These are phyloP conservation scores for Micronisus gabar DNA, from an alignment of 2,113 vertebrate species.

Conservation along the genomic window DNA sequence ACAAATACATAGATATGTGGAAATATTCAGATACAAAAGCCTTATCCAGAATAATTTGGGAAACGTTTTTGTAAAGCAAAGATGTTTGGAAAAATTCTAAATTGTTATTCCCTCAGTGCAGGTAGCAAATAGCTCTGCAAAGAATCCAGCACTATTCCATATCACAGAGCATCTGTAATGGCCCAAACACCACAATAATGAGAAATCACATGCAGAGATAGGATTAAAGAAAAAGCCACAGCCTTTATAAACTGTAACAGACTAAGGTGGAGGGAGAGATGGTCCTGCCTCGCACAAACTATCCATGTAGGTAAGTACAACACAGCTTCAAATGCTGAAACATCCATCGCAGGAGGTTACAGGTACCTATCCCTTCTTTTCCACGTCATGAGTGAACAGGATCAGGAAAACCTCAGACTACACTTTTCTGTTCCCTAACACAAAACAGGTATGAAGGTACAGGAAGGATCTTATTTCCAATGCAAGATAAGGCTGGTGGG, in stretches of 20 bases:
- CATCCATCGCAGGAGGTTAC: rapidly evolving
- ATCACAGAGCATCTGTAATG: not conserved
- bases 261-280: not conserved
- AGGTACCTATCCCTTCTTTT: not conserved
- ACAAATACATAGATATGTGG: not conserved
- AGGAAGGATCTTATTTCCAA: not conserved
- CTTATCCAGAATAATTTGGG: not conserved
- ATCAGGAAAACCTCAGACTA: not conserved
- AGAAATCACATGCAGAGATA: not conserved
- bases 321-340: not conserved
- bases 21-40: not conserved
- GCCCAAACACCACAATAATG: not conserved
- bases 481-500: rapidly evolving
- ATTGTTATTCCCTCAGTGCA: not conserved
- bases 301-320: not conserved
- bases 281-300: not conserved
- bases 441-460: not conserved
- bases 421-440: not conserved
- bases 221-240: not conserved
- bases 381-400: not conserved
- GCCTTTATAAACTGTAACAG: not conserved
- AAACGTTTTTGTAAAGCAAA: not conserved
- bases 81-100: not conserved
- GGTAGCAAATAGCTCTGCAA: not conserved
- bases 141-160: not conserved